Base-by-base conservation (phyloP, 2,797 vertebrate species). In the Pseudopleuronectes americanus region DNA sequence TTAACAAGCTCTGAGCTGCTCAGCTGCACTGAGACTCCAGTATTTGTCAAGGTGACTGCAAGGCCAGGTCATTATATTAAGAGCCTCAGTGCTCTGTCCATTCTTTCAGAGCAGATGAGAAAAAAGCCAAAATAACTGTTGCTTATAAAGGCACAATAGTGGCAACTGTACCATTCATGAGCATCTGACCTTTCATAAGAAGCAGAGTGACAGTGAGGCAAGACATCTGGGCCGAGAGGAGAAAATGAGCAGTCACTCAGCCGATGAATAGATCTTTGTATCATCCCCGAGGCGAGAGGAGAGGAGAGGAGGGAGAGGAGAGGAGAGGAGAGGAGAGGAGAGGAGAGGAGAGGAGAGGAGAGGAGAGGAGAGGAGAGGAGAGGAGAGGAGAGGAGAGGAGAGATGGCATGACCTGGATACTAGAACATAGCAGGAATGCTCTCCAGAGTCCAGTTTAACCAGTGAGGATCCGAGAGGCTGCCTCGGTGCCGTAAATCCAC, bases 191-290 rank as follows among this genome's bases (percentile, higher is more conserved):
- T 86, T 89, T 90, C 79, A 91, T 93, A 86, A 92, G 84, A 76
- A 65, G 12, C 62, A 53, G 79, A 89, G 78, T 87, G 90, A 89
- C 86, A 85, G 85, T 75, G 84, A 90, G 72, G 79, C 82, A 85
- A 83, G 89, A 77, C 89, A 86, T 75, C 82, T 80, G 82, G 71
- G 68, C 79, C 66, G 68, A 74, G 80, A 72, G 61, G 76, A 90
- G 79, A 89, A 91, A 91, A 87, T 84, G 76, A 88, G 80, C 84
- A 64, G 79, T 88, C 83, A 84, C 68, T 91, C 85, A 87, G 68
- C 45, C 64, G 51, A 83, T 93, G 87, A 93, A 93, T 89, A 77
- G 83, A 84, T 67, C 87, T 79, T 89, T 92, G 90, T 92, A 69
- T 89, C 72, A 83, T 83, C 80, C 59, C 43, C 3, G 43, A 19